Evolutionary conservation across 2,888 invertebrate species (phyloP), one percentile per base, ranked within the genome.

Genomic region (Smittia aterrima): DNA sequence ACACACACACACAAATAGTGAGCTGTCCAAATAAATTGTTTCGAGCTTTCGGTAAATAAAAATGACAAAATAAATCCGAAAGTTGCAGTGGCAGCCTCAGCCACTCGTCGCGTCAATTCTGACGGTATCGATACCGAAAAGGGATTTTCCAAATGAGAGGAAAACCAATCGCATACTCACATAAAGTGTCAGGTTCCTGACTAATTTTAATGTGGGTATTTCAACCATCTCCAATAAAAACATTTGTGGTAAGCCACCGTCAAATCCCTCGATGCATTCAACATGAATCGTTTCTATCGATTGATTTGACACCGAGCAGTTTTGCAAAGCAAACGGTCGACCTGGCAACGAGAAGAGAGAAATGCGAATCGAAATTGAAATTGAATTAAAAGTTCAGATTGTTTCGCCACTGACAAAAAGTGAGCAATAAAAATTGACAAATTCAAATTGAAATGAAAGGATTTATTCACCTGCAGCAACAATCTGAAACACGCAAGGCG

Each of bases 301-400:
- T 82, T 94, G 92, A 83, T 95, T 95, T 74, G 90, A 89, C 38
- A 95, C 89, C n/a, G 92, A 89, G 82, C 95, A 95, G 84, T 95
- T 95, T 80, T 91, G 89, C 74, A 95, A 86, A 73, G 93, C 90
- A 81, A 94, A 93, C 6, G 95, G 95, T 64, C 93, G 92, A 80
- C 95, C 95, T 93, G 85, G 58, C 81, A 77, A 75, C 25, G 25
- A 78, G 77, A 76, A 77, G 41, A 66, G 54, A 64, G 38, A 11
- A 66, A 47, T 40, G 27, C 16, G 24, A 2, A 66, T 24, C 54
- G 13, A 74, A 38, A 62, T 74, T 22, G 24, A 58, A 58, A 9
- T 18, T 38, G n/a, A 66, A 53, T 47, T 32, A 27, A 66, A 41
- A 66, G 2, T 22, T 58, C 11, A 16, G 16, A 66, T 53, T 32